Evolutionary conservation across 2,113 vertebrate genomes (phyloP), one percentile per base, ranked within the genome.

Genomic region (Nansenia antarctica): DNA sequence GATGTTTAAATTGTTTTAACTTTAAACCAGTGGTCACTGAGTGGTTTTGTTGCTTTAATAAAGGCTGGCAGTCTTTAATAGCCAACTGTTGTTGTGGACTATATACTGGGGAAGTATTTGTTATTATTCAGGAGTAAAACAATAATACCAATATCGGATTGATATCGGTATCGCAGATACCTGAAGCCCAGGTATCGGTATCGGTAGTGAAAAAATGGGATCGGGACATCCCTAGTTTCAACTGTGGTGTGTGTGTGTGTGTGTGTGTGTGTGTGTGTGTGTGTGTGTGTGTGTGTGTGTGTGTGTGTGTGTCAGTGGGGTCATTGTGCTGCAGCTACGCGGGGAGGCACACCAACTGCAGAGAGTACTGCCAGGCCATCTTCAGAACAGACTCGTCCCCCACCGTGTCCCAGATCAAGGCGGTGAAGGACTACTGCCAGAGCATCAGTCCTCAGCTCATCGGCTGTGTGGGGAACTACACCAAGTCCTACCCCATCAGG

Each of bases 311-410:
- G 81, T 4, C 77, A 99, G 98, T 96, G 96, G 98, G 98, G 39
- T 99, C 97, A 0, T 91, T 96, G 0, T 99, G 98, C 82, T 99
- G 98, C 89, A 93, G 95, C 73, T 98, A 97, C 0, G 97, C 96
- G 30, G 98, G 97, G 2, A 95, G 96, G 74, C 96, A 99, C 76
- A 98, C 98, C 15, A 98, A 95, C 89, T 99, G 97, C 67, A 90
- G 96, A 24, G 97, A 99, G 60, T 99, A 96, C 82, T 99, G 98
- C 78, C 97, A 99, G 89, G 98, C 97, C 61, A 98, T 99, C 90
- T 99, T 99, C 87, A 94, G 98, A 78, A 99, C 96, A 3, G 98
- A 99, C 87, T 98, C 97, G 0, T 96, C 96, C 47, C 98, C 97
- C 66, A 96, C 94, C 0, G 93, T 94, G 12, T 98, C 96, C 31